Evolutionary conservation across 2,888 invertebrate genomes (phyloP).

Genomic region (Muscina levida): DNA sequence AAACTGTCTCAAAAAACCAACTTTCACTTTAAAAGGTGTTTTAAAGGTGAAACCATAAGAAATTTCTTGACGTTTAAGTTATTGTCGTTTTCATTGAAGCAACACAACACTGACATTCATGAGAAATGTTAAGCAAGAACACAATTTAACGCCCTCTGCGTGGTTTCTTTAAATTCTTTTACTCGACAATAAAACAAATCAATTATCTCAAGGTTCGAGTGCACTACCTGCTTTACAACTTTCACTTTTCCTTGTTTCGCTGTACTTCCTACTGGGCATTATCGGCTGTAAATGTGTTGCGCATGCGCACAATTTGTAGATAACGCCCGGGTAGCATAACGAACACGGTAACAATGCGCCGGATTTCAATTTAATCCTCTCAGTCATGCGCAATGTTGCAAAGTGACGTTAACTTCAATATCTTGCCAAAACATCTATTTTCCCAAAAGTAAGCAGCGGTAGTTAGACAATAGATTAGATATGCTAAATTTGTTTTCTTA

Average conservation of each 20-base stretch:
- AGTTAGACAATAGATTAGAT: neutral
- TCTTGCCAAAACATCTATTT: neutral
- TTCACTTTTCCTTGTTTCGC: slow-evolving; percentile 48
- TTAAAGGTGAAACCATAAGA: slow-evolving; percentile 28
- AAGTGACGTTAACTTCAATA: slow-evolving; percentile 2
- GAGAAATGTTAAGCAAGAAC: too few species aligned
- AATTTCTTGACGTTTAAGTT: neutral
- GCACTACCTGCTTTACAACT: slow-evolving; percentile 49
- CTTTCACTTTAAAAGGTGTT: slow-evolving; percentile 47
- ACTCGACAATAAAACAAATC: slow-evolving; percentile 41
- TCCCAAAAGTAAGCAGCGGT: slow-evolving; percentile 44
- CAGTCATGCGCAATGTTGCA: slow-evolving; percentile 43
- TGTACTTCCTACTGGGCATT: neutral
- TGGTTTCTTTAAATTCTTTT: neutral
- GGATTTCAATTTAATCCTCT: slow-evolving; percentile 21
- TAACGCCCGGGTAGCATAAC: slow-evolving; percentile 1
- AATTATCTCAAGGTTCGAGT: slow-evolving; percentile 17
- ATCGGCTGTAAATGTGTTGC: neutral
- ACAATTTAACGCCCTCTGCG: slow-evolving; percentile 29
- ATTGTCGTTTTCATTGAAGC: neutral
- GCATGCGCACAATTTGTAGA: slow-evolving; percentile 17
- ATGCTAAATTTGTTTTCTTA: slow-evolving; percentile 21
- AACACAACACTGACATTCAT: too few species aligned
- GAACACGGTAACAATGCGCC: too few species aligned
- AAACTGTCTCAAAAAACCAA: slow-evolving; percentile 1